Conservation (phyloP, 2,113 vertebrate genomes). For the Pardalotus punctatus region DNA sequence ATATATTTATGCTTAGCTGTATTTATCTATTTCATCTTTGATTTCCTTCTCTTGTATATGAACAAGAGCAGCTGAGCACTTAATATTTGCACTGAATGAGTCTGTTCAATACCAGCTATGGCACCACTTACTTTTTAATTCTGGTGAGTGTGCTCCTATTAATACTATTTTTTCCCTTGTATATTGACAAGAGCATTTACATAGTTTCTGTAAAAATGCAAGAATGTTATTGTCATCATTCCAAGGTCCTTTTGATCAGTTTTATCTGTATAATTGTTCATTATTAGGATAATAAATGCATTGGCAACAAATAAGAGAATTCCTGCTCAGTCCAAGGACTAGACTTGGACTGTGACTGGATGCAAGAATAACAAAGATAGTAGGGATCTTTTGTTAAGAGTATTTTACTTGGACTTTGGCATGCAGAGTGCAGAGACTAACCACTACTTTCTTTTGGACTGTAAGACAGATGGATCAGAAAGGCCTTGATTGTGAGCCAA, state of each 20-base stretch:
- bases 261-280: background rate
- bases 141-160: background rate
- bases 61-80: background rate
- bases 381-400: background rate
- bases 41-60: background rate
- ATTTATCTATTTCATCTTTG: background rate
- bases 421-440: background rate
- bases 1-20: background rate
- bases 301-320: background rate
- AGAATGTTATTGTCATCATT: background rate
- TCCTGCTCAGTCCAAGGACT: background rate
- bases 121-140: background rate
- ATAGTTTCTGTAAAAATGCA: background rate
- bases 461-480: background rate
- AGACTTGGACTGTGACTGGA: background rate
- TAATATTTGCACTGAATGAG: background rate
- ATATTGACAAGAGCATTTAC: background rate
- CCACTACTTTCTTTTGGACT: background rate
- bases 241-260: background rate
- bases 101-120: background rate
- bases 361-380: background rate
- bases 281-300: background rate
- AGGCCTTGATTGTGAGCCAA: background rate
- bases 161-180: background rate
- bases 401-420: background rate